A percentile compares a stretch with the other conserved stretches of the same genome.
Evolutionary conservation across 2,888 invertebrate species (phyloP).

Genomic region (Oxystoma pomonae): DNA sequence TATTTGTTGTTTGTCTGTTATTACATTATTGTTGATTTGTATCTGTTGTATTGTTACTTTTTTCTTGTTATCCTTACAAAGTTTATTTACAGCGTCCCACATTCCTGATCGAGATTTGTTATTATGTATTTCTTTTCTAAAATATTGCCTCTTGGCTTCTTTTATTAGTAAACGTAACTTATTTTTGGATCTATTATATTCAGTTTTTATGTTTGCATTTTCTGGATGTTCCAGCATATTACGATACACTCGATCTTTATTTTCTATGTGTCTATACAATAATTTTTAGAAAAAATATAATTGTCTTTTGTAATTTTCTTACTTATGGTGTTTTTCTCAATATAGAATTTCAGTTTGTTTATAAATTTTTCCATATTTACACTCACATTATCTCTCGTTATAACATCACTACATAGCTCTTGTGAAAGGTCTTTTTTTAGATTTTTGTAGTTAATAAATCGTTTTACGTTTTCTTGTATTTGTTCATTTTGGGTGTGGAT

Average conservation of each 20-base stretch:
- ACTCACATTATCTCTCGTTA: too few relatives aligned
- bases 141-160: neutral
- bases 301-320: too few relatives aligned
- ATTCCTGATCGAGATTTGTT: neutral
- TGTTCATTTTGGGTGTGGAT: too few relatives aligned
- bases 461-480: too few relatives aligned
- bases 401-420: too few relatives aligned
- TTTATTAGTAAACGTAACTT: neutral
- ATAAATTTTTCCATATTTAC: too few relatives aligned
- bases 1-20: slow-evolving; percentile 2
- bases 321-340: too few relatives aligned
- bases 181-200: neutral
- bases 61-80: neutral
- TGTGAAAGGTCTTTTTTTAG: too few relatives aligned
- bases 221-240: neutral
- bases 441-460: too few relatives aligned
- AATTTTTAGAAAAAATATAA: too few relatives aligned
- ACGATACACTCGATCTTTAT: neutral
- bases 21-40: neutral
- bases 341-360: too few relatives aligned
- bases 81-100: neutral
- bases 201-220: neutral
- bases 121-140: neutral
- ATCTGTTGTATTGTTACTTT: neutral
- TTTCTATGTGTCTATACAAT: neutral